Evolutionary conservation across 2,113 vertebrate species (phyloP).

Genomic region (Aspidoscelis tigris): DNA sequence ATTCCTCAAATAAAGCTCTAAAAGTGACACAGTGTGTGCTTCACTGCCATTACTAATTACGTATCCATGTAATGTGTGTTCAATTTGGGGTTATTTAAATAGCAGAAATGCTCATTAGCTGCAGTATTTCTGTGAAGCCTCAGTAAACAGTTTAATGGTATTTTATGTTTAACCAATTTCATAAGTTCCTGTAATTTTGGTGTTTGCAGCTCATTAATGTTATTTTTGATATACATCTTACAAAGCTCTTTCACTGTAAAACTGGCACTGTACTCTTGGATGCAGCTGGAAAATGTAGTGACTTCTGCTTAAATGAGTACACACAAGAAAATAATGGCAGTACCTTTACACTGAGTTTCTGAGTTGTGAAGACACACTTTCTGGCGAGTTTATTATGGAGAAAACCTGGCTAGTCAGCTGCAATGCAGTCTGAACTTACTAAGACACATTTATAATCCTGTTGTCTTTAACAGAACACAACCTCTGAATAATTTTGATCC

Average conservation of each 20-base stretch:
- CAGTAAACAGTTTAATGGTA: slow-evolving; percentile 86
- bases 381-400: background rate
- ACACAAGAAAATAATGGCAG: background rate
- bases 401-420: no score
- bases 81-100: slow-evolving; percentile 87
- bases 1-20: slow-evolving; percentile 84
- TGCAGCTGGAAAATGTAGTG: slow-evolving; percentile 63
- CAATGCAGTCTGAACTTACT: background rate
- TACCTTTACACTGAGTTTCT: background rate
- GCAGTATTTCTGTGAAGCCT: slow-evolving; percentile 86
- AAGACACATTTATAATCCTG: no score
- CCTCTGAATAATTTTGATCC: no score
- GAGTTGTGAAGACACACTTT: background rate
- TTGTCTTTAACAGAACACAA: no score
- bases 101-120: slow-evolving; percentile 86
- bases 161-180: slow-evolving; percentile 88
- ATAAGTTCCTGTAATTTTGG: slow-evolving; percentile 85
- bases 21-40: slow-evolving; percentile 80
- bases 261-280: slow-evolving; percentile 58
- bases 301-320: slow-evolving; percentile 49
- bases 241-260: slow-evolving; percentile 69
- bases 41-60: slow-evolving; percentile 86
- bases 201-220: slow-evolving; percentile 86
- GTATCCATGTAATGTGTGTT: slow-evolving; percentile 84
- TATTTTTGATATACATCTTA: slow-evolving; percentile 84